phyloP scores from a whole-genome alignment of 2,888 invertebrate species.

The Ophraella communa region DNA sequence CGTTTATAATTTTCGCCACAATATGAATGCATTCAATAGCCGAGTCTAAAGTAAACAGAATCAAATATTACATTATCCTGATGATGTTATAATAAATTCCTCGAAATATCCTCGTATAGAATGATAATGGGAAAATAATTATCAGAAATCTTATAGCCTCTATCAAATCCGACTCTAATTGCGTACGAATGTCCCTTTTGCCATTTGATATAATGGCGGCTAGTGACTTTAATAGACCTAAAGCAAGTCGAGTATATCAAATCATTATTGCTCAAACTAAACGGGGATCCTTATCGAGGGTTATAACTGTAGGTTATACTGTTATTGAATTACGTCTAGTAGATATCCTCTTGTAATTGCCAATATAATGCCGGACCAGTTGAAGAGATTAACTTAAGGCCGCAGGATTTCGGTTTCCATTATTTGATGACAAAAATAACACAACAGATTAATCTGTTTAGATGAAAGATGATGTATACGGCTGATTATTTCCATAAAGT shows the following conservation, averaged over 20 bases:
- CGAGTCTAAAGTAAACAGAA: too few relatives aligned
- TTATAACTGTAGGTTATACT: constrained; percentile 34
- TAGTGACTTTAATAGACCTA: constrained; percentile 28
- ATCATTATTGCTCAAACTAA: constrained; percentile 32
- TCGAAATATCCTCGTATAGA: neutral
- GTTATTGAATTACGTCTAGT: constrained; percentile 37
- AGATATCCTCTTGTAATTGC: constrained; percentile 34
- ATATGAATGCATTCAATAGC: neutral
- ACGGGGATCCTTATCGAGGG: constrained; percentile 34
- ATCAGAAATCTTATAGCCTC: constrained; percentile 4
- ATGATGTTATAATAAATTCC: too few relatives aligned
- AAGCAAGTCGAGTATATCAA: constrained; percentile 30
- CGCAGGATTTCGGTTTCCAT: constrained; percentile 11
- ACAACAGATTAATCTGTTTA: too few relatives aligned
- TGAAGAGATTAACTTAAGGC: constrained; percentile 26
- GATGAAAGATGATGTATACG: neutral
- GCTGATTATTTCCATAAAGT: neutral
- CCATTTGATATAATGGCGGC: constrained; percentile 12
- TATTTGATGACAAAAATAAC: too few relatives aligned
- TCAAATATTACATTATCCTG: too few relatives aligned
- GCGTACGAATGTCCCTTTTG: constrained; percentile 12
- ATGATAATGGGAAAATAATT: neutral
- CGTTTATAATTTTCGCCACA: neutral
- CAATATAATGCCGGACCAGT: constrained; percentile 30
- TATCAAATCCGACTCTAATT: constrained; percentile 15